Evolutionary conservation across 2,888 invertebrate species (phyloP).

Genomic region (Dryobota labecula): DNA sequence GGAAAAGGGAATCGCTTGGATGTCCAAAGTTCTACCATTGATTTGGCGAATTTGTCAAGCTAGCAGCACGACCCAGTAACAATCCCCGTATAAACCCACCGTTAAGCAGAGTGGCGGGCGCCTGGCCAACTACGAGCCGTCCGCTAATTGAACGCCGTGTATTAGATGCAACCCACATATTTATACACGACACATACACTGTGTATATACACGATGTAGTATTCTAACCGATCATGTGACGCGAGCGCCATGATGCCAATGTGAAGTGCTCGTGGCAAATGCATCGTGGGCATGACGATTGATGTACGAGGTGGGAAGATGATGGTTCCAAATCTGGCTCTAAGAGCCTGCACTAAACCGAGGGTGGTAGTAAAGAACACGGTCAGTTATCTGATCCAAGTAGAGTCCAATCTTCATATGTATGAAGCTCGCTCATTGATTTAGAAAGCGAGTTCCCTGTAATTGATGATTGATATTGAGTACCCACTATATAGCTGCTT

Average conservation of each 20-base stretch:
- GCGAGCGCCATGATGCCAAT: slow-evolving; percentile 7
- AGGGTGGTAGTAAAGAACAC: no score
- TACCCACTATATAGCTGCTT: background rate
- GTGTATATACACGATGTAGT: background rate
- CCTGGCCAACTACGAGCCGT: slow-evolving; percentile 47
- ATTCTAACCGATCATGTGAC: slow-evolving; percentile 33
- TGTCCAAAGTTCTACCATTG: background rate
- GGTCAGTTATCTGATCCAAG: background rate
- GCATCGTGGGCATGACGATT: background rate
- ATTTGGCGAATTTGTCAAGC: background rate
- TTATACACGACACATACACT: slow-evolving; percentile 23
- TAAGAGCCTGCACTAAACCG: background rate
- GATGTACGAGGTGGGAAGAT: background rate
- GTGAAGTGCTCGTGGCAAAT: slow-evolving; percentile 8
- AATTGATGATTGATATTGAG: background rate
- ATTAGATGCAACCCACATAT: slow-evolving; percentile 58
- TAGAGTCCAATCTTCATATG: background rate
- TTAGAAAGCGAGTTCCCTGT: background rate
- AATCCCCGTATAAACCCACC: slow-evolving; percentile 17
- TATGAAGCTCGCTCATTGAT: background rate
- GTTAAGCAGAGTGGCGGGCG: slow-evolving; percentile 39
- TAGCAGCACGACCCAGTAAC: background rate
- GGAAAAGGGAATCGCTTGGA: background rate
- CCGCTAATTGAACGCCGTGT: slow-evolving; percentile 52
- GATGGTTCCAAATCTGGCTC: background rate